Base-by-base conservation (phyloP, 2,888 invertebrate species). In the Sinhomidia bicolor region DNA sequence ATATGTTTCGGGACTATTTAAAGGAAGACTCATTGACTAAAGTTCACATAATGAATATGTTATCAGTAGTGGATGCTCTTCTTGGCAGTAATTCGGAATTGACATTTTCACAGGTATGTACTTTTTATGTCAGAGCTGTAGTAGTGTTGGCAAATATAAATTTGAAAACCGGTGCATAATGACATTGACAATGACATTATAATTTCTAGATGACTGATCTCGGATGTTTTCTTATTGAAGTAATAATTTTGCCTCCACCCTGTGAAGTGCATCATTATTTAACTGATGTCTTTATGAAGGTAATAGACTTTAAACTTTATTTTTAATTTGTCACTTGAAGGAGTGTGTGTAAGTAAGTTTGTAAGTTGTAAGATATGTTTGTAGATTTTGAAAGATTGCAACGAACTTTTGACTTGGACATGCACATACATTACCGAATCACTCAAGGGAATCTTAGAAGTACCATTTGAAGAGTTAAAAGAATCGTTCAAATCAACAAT, bases 401-500 rank as follows among this genome's bases (percentile, higher is more conserved):
- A 86, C 36, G 89, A 89, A 20, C 71, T 89, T 7, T 29, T 89
- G 17, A 89, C 89, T 14, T 89, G 89, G 89, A 82, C 89, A 1
- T 86, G 85, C 29, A 89, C 89, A 0, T 89, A 86, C 23, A 71
- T 89, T 7, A 86, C 89, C 0, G 89, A 89, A 83, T 68, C 86
- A 29, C 29, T 89, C 10, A 89, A 89, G 65, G 76, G 81, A 14
- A 79, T 83, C 4, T 82, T 68, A 44, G 89, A 89, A 44, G 65
- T 51, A 3, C 20, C 78, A 3, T 26, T 78, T 3, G 89, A 86
- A 0, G 20, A 83, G 41, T 29, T 89, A 4, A 14, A 4, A 4
- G 82, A 89, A 0, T 14, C 85, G 4, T 83, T 47, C 57, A 89
- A 89, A 68, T 86, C 78, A 9, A 82, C 83, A 12, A 51, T 89